A percentile compares a stretch with the other conserved stretches of the same genome.
Conservation (phyloP, 2,797 vertebrate species). For the Myotis myotis region DNA sequence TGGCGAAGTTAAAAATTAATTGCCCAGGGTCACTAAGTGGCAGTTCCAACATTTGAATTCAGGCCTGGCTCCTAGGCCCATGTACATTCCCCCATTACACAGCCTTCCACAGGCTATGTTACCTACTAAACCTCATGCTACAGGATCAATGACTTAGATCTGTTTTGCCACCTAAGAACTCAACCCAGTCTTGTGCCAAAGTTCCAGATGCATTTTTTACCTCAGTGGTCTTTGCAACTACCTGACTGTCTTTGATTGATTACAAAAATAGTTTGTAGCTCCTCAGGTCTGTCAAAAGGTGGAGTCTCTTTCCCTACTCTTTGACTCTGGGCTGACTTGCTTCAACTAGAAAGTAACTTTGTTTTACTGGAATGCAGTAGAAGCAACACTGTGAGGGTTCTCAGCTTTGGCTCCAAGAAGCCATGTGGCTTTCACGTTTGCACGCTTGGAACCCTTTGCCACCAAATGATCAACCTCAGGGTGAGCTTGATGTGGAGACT, state of each 20-base stretch:
- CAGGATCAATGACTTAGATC: neutral
- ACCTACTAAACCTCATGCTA: neutral
- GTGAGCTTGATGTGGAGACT: neutral
- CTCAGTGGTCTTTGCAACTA: conserved; percentile 34
- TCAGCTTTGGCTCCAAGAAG: neutral
- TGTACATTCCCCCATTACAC: neutral
- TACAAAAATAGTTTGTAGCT: neutral
- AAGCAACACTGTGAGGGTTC: neutral
- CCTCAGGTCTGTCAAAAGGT: neutral
- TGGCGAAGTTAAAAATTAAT: neutral
- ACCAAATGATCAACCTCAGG: neutral
- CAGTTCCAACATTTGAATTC: neutral
- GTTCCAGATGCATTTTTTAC: neutral
- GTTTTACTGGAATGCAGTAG: neutral
- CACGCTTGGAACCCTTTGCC: neutral
- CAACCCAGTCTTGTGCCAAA: neutral
- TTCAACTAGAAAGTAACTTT: neutral
- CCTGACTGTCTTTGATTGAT: neutral
- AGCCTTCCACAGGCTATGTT: neutral
- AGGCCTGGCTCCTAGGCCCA: neutral
- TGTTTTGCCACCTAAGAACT: neutral
- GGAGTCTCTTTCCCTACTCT: neutral
- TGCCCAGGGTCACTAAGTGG: neutral
- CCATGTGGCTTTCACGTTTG: neutral
- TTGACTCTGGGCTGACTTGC: neutral